phyloP scores from a whole-genome alignment of 30 jellyfish, hydroid and myxozoan genomes.

The Haliclystus octoradiatus region DNA sequence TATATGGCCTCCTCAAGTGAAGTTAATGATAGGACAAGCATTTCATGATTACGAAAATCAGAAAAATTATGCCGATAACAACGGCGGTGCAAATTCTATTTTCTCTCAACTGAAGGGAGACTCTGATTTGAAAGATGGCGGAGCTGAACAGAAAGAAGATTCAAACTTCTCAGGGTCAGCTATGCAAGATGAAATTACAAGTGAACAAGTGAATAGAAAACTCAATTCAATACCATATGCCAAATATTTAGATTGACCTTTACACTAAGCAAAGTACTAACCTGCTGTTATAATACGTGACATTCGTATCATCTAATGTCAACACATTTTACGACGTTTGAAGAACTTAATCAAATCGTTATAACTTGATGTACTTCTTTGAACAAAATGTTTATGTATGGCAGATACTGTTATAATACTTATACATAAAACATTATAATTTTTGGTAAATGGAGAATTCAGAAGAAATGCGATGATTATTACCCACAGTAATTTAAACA shows the following conservation, averaged over 20 bases:
- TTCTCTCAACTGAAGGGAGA: neutral
- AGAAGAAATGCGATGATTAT: too few species aligned
- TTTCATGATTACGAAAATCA: neutral
- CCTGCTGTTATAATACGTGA: too few species aligned
- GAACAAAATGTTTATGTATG: too few species aligned
- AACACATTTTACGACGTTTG: too few species aligned
- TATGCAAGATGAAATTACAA: neutral
- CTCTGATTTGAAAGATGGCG: neutral
- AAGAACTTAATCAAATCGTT: too few species aligned
- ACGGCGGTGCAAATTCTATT: conserved; percentile 1
- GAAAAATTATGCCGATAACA: neutral
- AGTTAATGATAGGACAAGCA: neutral
- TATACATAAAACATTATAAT: too few species aligned
- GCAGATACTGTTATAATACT: too few species aligned
- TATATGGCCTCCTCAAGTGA: conserved; percentile 1
- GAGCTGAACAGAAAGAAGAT: neutral
- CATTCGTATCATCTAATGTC: too few species aligned
- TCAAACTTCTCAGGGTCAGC: neutral
- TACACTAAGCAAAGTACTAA: too few species aligned
- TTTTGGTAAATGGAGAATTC: too few species aligned
- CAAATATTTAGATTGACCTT: neutral
- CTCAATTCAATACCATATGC: conserved; percentile 48
- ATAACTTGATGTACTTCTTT: too few species aligned
- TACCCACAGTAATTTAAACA: too few species aligned
- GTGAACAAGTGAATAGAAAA: conserved; percentile 25